phyloP scores from a whole-genome alignment of 2,113 vertebrate species.

The Pelvicachromis taeniatus region DNA sequence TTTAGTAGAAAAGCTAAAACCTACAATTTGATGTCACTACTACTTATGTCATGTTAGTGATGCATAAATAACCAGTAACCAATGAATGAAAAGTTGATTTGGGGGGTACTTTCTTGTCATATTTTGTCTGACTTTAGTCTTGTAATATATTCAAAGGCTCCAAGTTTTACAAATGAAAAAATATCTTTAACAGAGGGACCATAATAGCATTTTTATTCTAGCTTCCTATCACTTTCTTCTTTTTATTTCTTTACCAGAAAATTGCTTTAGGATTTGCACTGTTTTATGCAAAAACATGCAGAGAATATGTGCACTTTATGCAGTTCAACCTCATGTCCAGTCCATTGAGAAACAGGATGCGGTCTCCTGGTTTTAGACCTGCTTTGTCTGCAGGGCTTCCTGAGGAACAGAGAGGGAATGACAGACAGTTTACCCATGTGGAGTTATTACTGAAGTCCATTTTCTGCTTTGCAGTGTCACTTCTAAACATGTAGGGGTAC shows the following conservation, averaged over 20 bases:
- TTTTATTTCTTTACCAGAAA: background rate
- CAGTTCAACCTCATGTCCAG: slow-evolving; percentile 91
- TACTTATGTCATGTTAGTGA: background rate
- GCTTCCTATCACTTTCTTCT: background rate
- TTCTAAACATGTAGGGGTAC: background rate
- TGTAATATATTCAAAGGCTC: background rate
- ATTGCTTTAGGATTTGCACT: background rate
- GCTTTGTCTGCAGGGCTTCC: slow-evolving; percentile 95
- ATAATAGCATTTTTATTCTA: background rate
- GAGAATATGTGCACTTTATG: background rate
- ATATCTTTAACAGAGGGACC: background rate
- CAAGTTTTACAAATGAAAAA: background rate
- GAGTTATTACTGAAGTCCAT: background rate
- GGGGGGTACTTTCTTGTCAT: background rate
- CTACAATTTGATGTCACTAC: background rate
- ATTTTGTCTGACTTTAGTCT: background rate
- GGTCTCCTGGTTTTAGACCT: slow-evolving; percentile 88
- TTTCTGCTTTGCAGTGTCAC: background rate
- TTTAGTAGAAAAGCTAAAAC: background rate
- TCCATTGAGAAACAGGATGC: slow-evolving; percentile 94
- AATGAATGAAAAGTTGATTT: background rate
- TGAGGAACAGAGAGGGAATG: slow-evolving; percentile 41
- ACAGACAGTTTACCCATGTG: background rate
- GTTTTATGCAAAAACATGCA: background rate
- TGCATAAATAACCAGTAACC: background rate